Evolutionary conservation across 2,113 vertebrate genomes (phyloP).

Genomic region (Nesoenas mayeri): DNA sequence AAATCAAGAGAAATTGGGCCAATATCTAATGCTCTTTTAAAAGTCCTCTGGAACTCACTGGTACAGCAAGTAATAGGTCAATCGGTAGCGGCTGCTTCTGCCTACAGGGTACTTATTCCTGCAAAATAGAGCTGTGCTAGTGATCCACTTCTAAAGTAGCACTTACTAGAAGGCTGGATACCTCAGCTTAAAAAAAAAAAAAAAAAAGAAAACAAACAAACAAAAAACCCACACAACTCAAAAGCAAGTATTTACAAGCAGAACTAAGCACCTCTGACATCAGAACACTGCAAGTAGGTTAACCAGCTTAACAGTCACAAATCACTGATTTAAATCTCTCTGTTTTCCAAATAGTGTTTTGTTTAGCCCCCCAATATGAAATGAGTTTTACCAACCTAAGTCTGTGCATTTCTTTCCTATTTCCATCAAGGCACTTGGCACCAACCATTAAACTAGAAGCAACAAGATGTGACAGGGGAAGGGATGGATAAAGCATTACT

Average conservation of each 20-base stretch:
- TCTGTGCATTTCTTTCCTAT: not conserved
- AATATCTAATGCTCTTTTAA: not conserved
- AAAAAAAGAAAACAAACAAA: no score
- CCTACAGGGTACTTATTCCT: not conserved
- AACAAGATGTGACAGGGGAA: not conserved
- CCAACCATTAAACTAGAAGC: not conserved
- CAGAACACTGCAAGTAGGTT: not conserved
- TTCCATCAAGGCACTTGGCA: not conserved
- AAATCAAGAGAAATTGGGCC: constrained; percentile 3
- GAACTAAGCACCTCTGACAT: not conserved
- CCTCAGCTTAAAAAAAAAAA: not conserved
- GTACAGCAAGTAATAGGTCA: not conserved
- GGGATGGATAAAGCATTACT: not conserved
- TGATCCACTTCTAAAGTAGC: not conserved
- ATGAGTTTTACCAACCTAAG: not conserved
- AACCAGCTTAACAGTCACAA: not conserved
- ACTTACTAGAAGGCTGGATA: not conserved
- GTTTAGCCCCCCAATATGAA: not conserved
- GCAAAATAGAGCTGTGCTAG: not conserved
- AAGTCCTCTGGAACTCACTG: not conserved
- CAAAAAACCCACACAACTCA: not conserved
- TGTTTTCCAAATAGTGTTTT: not conserved
- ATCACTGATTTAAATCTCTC: not conserved
- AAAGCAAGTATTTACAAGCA: not conserved
- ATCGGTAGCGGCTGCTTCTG: not conserved